Percentiles rank a stretch among this genome's conserved stretches.
phyloP scores from a whole-genome alignment of 2,797 vertebrate species.

The Pygocentrus nattereri region DNA sequence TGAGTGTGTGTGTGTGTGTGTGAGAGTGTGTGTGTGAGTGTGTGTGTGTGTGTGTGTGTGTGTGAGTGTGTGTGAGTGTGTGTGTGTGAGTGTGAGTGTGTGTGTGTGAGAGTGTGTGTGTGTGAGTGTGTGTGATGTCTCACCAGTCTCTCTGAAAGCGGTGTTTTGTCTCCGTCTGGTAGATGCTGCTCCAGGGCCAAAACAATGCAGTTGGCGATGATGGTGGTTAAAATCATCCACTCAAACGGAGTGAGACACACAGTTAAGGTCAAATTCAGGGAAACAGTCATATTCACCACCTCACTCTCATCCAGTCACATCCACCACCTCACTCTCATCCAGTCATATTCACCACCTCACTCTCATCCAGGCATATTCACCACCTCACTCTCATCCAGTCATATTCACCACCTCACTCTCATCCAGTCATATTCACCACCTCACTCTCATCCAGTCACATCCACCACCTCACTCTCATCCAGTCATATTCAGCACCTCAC shows the following conservation, averaged over 20 bases:
- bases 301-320: neutral
- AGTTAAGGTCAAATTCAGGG: slow-evolving; percentile 67
- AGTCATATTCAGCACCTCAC: too few relatives aligned
- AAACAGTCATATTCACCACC: neutral
- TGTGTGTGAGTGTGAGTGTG: slow-evolving; percentile 2
- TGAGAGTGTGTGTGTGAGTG: neutral
- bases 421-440: neutral
- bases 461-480: too few relatives aligned
- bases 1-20: too few relatives aligned
- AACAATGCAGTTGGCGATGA: slow-evolving; percentile 96
- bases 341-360: neutral
- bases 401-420: neutral
- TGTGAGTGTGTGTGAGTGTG: neutral
- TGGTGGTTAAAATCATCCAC: slow-evolving; percentile 96
- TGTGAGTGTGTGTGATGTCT: slow-evolving; percentile 30
- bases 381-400: neutral
- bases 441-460: neutral
- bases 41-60: slow-evolving; percentile 27
- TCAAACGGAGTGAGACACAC: slow-evolving; percentile 87
- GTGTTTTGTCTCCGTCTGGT: slow-evolving; percentile 92
- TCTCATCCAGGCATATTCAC: neutral
- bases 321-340: neutral
- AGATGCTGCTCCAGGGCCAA: slow-evolving; percentile 94
- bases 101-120: neutral
- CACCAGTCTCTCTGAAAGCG: slow-evolving; percentile 92